phyloP scores from a whole-genome alignment of 1,140 invertebrate species.

The Sycophaga agraensis region DNA sequence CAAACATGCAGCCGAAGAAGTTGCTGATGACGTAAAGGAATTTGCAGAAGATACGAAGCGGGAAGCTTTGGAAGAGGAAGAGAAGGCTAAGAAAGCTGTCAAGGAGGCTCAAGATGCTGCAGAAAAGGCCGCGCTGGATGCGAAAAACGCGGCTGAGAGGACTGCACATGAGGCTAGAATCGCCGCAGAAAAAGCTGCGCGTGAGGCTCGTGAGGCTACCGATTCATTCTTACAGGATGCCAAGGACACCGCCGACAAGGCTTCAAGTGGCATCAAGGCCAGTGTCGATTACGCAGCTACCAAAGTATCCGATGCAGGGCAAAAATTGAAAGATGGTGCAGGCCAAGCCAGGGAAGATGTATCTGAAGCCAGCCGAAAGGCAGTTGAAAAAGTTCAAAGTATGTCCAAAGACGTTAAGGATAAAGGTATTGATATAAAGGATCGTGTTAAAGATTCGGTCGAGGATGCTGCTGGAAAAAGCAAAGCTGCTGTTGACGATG shows the following conservation, averaged over 20 bases:
- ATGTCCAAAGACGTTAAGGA: background rate
- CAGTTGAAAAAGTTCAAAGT: background rate
- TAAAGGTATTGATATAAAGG: slow-evolving; percentile 5
- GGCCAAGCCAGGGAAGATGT: background rate
- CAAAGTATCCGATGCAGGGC: slow-evolving; percentile 18
- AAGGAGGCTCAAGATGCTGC: slow-evolving; percentile 35
- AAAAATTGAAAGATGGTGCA: background rate
- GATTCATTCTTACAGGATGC: slow-evolving; percentile 1
- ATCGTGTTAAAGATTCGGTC: background rate
- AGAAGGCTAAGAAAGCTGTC: background rate
- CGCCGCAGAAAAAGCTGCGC: background rate
- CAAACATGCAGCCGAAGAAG: slow-evolving; percentile 43
- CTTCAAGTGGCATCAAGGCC: slow-evolving; percentile 23
- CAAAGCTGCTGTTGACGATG: background rate
- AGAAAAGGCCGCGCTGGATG: slow-evolving; percentile 29
- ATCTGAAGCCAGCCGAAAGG: background rate
- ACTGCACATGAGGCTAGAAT: slow-evolving; percentile 11
- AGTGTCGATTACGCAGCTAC: slow-evolving; percentile 4
- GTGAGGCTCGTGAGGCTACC: background rate
- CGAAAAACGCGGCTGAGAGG: slow-evolving; percentile 8
- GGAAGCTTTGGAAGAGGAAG: slow-evolving; percentile 27
- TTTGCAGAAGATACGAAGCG: slow-evolving; percentile 38
- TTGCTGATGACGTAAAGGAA: slow-evolving; percentile 42
- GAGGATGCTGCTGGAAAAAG: slow-evolving; percentile 6
- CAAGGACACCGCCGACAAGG: background rate